phyloP scores from a whole-genome alignment of 2,888 invertebrate species.

The Caenorhabditis sp. region DNA sequence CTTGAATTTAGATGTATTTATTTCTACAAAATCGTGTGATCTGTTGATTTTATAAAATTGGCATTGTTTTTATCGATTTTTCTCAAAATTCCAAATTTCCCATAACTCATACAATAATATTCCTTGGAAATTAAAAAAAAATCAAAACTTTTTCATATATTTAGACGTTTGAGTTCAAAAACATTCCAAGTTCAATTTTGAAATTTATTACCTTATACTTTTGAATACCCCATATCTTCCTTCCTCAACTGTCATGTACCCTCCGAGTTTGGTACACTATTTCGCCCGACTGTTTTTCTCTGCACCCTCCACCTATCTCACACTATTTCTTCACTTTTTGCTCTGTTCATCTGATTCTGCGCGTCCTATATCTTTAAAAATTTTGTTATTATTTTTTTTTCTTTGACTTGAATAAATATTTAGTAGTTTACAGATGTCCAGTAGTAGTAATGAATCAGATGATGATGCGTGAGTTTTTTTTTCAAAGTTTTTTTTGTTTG shows the following conservation, averaged over 20 bases:
- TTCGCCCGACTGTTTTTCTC: slow-evolving; percentile 4
- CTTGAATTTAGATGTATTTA: too few species aligned
- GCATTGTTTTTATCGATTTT: too few species aligned
- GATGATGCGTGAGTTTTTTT: slow-evolving; percentile 12
- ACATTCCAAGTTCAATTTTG: too few species aligned
- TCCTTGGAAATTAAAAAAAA: too few species aligned
- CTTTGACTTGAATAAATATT: neutral
- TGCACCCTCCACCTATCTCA: slow-evolving; percentile 3
- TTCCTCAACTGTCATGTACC: neutral
- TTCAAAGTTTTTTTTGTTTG: neutral
- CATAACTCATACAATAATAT: too few species aligned
- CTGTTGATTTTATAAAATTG: too few species aligned
- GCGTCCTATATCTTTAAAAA: neutral
- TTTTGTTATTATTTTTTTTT: slow-evolving; percentile 1
- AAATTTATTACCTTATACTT: neutral
- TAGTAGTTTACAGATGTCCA: neutral
- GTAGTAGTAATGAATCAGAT: slow-evolving; percentile 13
- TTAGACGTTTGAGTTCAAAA: too few species aligned
- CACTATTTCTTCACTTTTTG: slow-evolving; percentile 3
- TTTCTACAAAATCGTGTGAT: too few species aligned
- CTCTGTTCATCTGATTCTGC: slow-evolving; percentile 6
- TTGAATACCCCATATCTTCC: slow-evolving; percentile 9
- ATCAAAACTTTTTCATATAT: too few species aligned
- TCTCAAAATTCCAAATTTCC: too few species aligned
- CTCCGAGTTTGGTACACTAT: slow-evolving; percentile 4